A percentile compares a stretch with the other conserved stretches of the same genome.
Conservation (phyloP, 2,888 invertebrate species). For the Sacculina carcini region DNA sequence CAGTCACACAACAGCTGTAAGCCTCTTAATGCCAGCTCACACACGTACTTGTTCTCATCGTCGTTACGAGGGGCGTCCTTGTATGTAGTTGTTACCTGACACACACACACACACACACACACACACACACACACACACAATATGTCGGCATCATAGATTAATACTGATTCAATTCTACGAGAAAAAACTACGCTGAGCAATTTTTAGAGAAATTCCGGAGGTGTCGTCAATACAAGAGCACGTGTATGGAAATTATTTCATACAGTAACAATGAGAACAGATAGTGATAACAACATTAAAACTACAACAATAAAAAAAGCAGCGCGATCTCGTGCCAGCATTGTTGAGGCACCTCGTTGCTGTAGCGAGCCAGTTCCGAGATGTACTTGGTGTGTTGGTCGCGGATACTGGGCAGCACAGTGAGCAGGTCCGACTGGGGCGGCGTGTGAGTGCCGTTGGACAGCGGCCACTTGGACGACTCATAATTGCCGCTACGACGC, state of each 20-base stretch:
- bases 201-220: too few species aligned
- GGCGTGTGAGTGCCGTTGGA: conserved; percentile 54
- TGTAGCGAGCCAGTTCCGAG: conserved; percentile 74
- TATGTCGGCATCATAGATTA: too few species aligned
- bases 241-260: too few species aligned
- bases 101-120: too few species aligned
- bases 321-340: too few species aligned
- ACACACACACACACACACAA: too few species aligned
- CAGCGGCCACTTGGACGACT: conserved; percentile 61
- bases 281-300: too few species aligned
- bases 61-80: conserved; percentile 70
- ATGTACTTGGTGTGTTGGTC: conserved; percentile 94
- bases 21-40: conserved; percentile 70
- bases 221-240: too few species aligned
- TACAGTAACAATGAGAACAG: too few species aligned
- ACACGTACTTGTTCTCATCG: conserved; percentile 64
- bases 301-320: too few species aligned
- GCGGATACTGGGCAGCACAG: conserved; percentile 65
- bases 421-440: conserved; percentile 80
- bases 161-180: too few species aligned
- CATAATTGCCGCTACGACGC: conserved; percentile 73
- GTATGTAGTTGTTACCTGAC: conserved; percentile 65
- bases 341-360: conserved; percentile 27
- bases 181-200: too few species aligned
- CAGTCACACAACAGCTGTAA: conserved; percentile 80